A percentile compares a stretch with the other conserved stretches of the same genome.
Conservation (phyloP, 2,888 invertebrate species). For the Augiades crinisus region DNA sequence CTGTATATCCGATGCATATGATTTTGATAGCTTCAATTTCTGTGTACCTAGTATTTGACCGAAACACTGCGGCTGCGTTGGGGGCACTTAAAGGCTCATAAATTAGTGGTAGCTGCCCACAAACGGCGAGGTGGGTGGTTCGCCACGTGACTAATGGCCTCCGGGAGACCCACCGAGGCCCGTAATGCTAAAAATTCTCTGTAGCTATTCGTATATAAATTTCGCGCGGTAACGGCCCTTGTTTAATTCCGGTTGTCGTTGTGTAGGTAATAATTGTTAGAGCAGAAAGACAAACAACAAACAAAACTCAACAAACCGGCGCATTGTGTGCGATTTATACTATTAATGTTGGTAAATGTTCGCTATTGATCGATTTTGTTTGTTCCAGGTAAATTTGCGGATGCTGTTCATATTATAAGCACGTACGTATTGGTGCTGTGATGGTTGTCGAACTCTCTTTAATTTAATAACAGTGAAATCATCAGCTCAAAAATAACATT, state of each 20-base stretch:
- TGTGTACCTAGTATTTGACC: conserved; percentile 54
- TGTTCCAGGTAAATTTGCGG: conserved; percentile 42
- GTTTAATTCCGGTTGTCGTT: conserved; percentile 24
- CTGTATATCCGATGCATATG: too few relatives aligned
- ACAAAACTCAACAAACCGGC: not conserved
- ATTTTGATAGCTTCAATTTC: conserved; percentile 6
- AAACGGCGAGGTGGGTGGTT: conserved; percentile 71
- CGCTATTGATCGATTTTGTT: conserved; percentile 35
- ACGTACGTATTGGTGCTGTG: conserved; percentile 1
- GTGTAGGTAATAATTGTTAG: conserved; percentile 17
- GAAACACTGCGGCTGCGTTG: conserved; percentile 55
- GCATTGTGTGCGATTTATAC: not conserved
- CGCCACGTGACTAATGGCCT: conserved; percentile 69
- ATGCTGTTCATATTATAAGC: not conserved
- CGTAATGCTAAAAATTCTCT: conserved; percentile 47
- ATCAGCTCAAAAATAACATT: too few relatives aligned
- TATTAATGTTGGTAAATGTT: not conserved
- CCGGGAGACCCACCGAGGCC: conserved; percentile 52
- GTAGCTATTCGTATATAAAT: conserved; percentile 35
- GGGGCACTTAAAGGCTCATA: conserved; percentile 74
- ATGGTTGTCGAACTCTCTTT: not conserved
- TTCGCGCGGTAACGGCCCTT: conserved; percentile 18
- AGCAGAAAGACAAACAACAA: not conserved
- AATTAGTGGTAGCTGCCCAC: conserved; percentile 73
- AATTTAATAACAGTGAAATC: too few relatives aligned